Percentiles rank a stretch among this genome's conserved stretches.
These are phyloP conservation scores for Eupithecia pulchellata DNA, from an alignment of 2,888 invertebrate genomes.

Conservation along the genomic window DNA sequence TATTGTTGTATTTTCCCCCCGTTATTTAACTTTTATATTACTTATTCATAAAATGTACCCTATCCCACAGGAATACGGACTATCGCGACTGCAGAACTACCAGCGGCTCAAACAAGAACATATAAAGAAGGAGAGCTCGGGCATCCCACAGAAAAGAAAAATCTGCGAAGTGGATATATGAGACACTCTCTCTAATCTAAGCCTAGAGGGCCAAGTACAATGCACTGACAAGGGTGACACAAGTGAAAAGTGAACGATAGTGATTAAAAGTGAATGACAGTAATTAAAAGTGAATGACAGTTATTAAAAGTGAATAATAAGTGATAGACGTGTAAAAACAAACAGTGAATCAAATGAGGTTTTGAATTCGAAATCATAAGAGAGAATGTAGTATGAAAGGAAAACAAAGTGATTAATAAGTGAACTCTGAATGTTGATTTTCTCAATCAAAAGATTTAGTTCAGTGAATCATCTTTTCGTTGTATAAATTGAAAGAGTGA, in stretches of 20 bases:
- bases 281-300: no score
- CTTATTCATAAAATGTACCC: conserved; percentile 16
- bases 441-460: not conserved
- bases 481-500: not conserved
- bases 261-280: not conserved
- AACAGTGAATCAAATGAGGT: not conserved
- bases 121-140: conserved; percentile 74
- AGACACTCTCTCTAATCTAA: conserved; percentile 44
- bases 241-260: not conserved
- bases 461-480: not conserved
- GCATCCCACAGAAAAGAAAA: conserved; percentile 75
- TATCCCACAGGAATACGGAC: conserved; percentile 87
- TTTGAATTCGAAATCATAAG: not conserved
- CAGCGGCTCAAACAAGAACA: conserved; percentile 85
- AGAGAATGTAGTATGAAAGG: not conserved
- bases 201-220: conserved; percentile 5
- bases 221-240: not conserved
- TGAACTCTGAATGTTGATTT: not conserved
- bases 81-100: conserved; percentile 87
- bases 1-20: no score
- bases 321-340: not conserved
- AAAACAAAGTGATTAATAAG: not conserved
- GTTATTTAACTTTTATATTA: no score
- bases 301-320: not conserved
- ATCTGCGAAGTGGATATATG: conserved; percentile 83